phyloP scores from a whole-genome alignment of 2,797 vertebrate genomes.

The Cercopithecus petaurista region DNA sequence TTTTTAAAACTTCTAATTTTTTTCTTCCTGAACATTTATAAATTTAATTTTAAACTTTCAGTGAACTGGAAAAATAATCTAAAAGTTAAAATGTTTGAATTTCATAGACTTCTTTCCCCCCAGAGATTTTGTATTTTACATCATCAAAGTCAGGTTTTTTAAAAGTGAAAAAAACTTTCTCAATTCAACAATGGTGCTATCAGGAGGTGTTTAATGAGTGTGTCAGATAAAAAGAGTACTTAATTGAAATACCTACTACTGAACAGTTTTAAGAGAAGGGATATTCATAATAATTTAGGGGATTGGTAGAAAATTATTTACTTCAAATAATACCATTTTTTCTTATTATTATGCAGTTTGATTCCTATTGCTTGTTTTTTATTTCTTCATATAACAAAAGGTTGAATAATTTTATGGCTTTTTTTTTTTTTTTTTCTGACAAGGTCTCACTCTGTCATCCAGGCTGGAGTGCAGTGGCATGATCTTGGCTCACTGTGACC shows the following conservation, averaged over 20 bases:
- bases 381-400: not conserved
- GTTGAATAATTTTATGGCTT: not conserved
- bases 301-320: not conserved
- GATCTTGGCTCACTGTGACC: not conserved
- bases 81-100: conserved; percentile 14
- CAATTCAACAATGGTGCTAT: conserved; percentile 25
- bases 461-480: not conserved
- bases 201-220: conserved; percentile 54
- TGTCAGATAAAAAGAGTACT: not conserved
- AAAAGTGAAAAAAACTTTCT: conserved; percentile 54
- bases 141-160: conserved; percentile 50
- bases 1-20: not conserved
- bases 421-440: not conserved
- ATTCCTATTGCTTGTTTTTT: not conserved
- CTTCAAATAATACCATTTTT: not conserved
- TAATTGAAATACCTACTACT: conserved; percentile 36
- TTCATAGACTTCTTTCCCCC: conserved; percentile 48
- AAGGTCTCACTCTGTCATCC: not conserved
- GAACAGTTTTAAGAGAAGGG: not conserved
- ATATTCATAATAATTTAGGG: not conserved
- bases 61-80: not conserved
- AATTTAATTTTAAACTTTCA: conserved; percentile 42
- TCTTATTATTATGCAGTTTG: not conserved
- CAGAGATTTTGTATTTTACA: conserved; percentile 47
- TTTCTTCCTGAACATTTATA: not conserved